Conservation (phyloP, 2,888 invertebrate species). For the Platycheirus rosarum region DNA sequence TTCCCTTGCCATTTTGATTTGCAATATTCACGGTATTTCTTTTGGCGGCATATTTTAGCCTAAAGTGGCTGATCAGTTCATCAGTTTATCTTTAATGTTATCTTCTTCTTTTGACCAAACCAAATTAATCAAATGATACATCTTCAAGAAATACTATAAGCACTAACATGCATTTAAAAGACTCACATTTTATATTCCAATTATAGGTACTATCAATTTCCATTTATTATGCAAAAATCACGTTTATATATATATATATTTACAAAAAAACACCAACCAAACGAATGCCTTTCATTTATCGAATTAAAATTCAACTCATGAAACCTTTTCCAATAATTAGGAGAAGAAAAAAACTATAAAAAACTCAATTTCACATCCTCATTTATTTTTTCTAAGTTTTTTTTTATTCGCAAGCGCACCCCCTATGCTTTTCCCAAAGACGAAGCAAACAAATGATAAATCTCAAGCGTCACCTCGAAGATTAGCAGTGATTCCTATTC, state of each 20-base stretch:
- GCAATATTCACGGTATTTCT: too few relatives aligned
- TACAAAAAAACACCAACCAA: slow-evolving; percentile 8
- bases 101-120: slow-evolving; percentile 41
- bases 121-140: slow-evolving; percentile 69
- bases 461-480: slow-evolving; percentile 59
- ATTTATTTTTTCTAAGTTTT: slow-evolving; percentile 3
- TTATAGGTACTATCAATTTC: slow-evolving; percentile 51
- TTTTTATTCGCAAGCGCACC: slow-evolving; percentile 18
- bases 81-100: too few relatives aligned
- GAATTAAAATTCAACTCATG: slow-evolving; percentile 71
- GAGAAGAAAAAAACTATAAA: too few relatives aligned
- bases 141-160: slow-evolving; percentile 34
- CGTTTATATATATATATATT: too few relatives aligned
- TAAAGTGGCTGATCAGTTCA: too few relatives aligned
- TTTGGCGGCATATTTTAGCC: too few relatives aligned
- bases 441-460: slow-evolving; percentile 56
- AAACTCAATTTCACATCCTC: not conserved
- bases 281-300: slow-evolving; percentile 19
- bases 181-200: slow-evolving; percentile 56
- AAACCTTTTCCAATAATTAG: slow-evolving; percentile 65
- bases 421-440: slow-evolving; percentile 3
- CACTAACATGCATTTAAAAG: slow-evolving; percentile 59
- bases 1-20: too few relatives aligned
- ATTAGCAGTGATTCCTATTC: slow-evolving; percentile 69
- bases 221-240: slow-evolving; percentile 66